Conservation (phyloP, 2,888 invertebrate species). For the Agrotis ipsilon region DNA sequence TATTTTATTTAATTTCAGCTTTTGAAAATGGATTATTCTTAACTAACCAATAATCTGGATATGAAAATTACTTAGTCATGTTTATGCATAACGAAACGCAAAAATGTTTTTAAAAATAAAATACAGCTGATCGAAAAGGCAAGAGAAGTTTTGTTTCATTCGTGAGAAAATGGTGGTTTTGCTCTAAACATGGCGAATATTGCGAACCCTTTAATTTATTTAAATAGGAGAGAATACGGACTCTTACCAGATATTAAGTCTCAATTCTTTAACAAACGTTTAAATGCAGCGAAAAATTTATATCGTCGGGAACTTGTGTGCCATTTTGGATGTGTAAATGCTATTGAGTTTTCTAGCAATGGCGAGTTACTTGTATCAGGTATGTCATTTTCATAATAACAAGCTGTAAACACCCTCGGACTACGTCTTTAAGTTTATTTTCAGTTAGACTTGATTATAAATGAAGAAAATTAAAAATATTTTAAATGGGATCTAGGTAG, state of each 20-base stretch:
- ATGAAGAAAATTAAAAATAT: neutral
- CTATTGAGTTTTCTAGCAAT: conserved; percentile 97
- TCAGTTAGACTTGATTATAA: neutral
- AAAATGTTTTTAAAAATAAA: conserved; percentile 83
- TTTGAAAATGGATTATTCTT: no score
- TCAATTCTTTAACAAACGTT: conserved; percentile 91
- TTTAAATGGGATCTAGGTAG: neutral
- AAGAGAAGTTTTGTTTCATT: conserved; percentile 74
- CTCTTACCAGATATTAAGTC: conserved; percentile 91
- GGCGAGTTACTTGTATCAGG: conserved; percentile 97
- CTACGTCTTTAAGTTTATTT: conserved; percentile 1
- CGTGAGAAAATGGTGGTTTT: conserved; percentile 85
- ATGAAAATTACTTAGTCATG: neutral
- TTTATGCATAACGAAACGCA: conserved; percentile 69
- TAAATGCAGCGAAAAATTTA: conserved; percentile 93
- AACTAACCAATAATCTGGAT: no score
- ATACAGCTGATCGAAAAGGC: conserved; percentile 86
- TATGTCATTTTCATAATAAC: conserved; percentile 81
- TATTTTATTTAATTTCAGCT: no score
- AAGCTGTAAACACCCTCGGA: neutral
- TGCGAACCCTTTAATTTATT: conserved; percentile 91
- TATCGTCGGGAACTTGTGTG: conserved; percentile 96
- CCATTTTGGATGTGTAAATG: conserved; percentile 99
- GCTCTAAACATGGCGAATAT: conserved; percentile 87
- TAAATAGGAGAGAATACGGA: conserved; percentile 92